Conservation (phyloP, 2,113 vertebrate species). For the Mesocricetus auratus region DNA sequence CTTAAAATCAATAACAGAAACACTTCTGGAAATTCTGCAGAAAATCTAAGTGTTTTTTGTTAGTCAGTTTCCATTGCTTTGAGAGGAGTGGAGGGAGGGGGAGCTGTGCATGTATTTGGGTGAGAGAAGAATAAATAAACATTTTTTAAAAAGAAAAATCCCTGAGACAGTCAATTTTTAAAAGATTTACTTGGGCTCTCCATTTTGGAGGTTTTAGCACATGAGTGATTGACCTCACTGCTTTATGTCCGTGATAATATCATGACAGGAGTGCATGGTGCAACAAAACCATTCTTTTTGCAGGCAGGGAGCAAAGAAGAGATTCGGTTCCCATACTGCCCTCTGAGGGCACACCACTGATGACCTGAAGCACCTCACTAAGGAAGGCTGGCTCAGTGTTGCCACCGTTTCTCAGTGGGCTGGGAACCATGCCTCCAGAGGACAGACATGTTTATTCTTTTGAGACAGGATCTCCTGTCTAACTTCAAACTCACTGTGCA, state of each 20-base stretch:
- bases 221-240: neutral
- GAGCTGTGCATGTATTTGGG: neutral
- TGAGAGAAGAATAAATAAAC: neutral
- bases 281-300: neutral
- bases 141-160: neutral
- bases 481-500: neutral
- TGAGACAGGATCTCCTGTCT: neutral
- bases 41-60: neutral
- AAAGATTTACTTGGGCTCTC: neutral
- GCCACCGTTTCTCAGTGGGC: neutral
- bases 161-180: neutral
- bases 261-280: fast-evolving
- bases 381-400: no score
- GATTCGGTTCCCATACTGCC: neutral
- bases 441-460: neutral
- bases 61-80: neutral
- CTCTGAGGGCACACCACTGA: neutral
- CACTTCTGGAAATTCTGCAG: conserved; percentile 2
- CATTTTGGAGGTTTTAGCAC: neutral
- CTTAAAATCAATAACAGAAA: neutral
- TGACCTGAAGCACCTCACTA: neutral
- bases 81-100: neutral
- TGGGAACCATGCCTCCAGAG: neutral
- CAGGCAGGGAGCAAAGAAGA: neutral
- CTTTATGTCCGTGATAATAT: neutral